A percentile compares a stretch with the other conserved stretches of the same genome.
These are phyloP conservation scores for Leucophenga varia DNA, from an alignment of 1,140 invertebrate species.

Conservation along the genomic window DNA sequence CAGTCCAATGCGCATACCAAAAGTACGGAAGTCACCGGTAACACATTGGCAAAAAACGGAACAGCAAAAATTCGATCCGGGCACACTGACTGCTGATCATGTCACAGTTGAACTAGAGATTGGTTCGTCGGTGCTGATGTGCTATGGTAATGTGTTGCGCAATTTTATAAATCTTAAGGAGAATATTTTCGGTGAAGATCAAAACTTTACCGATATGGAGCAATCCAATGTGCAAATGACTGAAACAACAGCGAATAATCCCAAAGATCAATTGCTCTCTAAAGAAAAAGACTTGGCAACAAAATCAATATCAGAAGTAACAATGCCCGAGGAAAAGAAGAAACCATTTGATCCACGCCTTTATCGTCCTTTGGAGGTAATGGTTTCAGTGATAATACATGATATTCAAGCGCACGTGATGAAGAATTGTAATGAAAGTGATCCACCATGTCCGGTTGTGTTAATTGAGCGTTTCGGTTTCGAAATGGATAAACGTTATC, in stretches of 20 bases:
- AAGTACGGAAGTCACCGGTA: slow-evolving; percentile 70
- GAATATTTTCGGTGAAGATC: slow-evolving; percentile 95
- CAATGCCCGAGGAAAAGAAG: slow-evolving; percentile 59
- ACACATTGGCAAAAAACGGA: slow-evolving; percentile 65
- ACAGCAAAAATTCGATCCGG: slow-evolving; percentile 82
- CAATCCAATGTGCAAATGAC: slow-evolving; percentile 57
- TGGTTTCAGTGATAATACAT: slow-evolving; percentile 90
- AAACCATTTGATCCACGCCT: slow-evolving; percentile 79
- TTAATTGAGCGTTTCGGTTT: slow-evolving; percentile 90
- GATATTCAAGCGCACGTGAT: slow-evolving; percentile 92
- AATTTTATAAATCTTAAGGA: slow-evolving; percentile 90
- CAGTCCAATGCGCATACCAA: slow-evolving; percentile 86
- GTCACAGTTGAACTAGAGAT: slow-evolving; percentile 91
- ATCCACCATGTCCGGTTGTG: slow-evolving; percentile 88
- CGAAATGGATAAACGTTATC: slow-evolving; percentile 93
- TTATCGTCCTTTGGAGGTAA: slow-evolving; percentile 87
- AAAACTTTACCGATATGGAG: slow-evolving; percentile 91
- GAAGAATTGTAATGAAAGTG: slow-evolving; percentile 82
- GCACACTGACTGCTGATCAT: slow-evolving; percentile 77
- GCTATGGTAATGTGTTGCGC: slow-evolving; percentile 87
- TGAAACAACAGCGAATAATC: slow-evolving; percentile 37
- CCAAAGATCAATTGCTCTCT: slow-evolving; percentile 45
- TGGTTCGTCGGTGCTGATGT: slow-evolving; percentile 83
- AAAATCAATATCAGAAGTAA: slow-evolving; percentile 62
- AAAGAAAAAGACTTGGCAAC: slow-evolving; percentile 56